Conservation (phyloP, 2,888 invertebrate genomes). For the Graphium colonna region DNA sequence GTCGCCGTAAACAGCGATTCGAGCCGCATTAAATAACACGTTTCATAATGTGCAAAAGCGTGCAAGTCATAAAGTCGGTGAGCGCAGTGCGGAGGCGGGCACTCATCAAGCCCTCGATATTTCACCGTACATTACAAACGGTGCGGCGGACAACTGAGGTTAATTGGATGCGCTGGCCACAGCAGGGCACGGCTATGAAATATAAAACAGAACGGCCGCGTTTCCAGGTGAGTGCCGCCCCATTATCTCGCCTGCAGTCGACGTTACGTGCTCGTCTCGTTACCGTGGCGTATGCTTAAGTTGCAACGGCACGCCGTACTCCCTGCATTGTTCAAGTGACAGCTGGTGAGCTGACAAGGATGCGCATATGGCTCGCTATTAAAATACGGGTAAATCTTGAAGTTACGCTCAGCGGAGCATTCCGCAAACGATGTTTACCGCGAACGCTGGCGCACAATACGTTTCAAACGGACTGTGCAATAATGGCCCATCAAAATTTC, state of each 20-base stretch:
- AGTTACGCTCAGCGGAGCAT: constrained; percentile 16
- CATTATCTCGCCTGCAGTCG: constrained; percentile 44
- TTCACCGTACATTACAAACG: constrained; percentile 64
- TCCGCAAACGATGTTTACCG: constrained; percentile 23
- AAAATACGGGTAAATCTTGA: constrained; percentile 16
- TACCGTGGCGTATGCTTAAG: constrained; percentile 35
- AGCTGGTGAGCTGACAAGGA: constrained; percentile 42
- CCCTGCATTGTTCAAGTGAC: constrained; percentile 45
- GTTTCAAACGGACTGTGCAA: constrained; percentile 71
- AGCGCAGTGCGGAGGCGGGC: constrained; percentile 35
- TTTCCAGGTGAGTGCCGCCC: constrained; percentile 37
- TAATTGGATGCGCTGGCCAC: constrained; percentile 69
- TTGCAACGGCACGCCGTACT: constrained; percentile 32
- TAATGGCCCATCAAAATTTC: constrained; percentile 71
- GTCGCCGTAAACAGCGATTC: not conserved
- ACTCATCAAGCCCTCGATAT: constrained; percentile 65
- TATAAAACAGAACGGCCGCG: constrained; percentile 51
- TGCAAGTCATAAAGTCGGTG: constrained; percentile 50
- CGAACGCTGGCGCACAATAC: constrained; percentile 54
- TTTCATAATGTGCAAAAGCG: constrained; percentile 28
- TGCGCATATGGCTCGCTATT: constrained; percentile 25
- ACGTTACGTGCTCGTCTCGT: constrained; percentile 41
- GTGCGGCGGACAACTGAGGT: constrained; percentile 61
- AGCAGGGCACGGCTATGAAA: constrained; percentile 55
- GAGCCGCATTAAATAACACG: constrained; percentile 14